phyloP scores from a whole-genome alignment of 2,113 vertebrate species.

The Strix aluco region DNA sequence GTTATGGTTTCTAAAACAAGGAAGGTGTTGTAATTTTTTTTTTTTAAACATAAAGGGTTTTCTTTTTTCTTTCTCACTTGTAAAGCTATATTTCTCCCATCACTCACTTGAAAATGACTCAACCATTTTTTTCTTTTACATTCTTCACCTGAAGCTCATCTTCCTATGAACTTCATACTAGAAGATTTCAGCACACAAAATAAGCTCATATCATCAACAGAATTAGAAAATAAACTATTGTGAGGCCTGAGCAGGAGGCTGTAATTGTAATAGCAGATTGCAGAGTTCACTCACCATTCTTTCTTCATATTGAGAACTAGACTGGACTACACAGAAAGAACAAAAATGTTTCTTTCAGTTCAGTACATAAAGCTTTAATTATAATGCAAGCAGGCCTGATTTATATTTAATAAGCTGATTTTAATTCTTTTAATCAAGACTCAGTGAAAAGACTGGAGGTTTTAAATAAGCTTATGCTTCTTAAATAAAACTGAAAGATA shows the following conservation, averaged over 20 bases:
- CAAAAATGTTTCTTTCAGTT: not conserved
- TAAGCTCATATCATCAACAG: not conserved
- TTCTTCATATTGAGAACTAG: not conserved
- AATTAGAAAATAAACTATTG: not conserved
- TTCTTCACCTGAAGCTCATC: not conserved
- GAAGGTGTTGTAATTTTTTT: rapidly evolving
- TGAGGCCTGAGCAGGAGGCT: not conserved
- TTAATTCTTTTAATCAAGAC: not conserved
- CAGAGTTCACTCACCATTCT: not conserved
- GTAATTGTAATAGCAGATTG: not conserved
- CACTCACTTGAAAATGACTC: not conserved
- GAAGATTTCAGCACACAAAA: not conserved
- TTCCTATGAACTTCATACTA: not conserved
- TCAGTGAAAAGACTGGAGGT: not conserved
- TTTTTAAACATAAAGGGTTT: not conserved
- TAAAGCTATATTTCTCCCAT: not conserved
- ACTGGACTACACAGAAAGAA: not conserved
- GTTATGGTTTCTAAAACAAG: not conserved
- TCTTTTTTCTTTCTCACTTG: not conserved
- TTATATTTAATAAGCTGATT: not conserved
- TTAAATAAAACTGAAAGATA: not conserved
- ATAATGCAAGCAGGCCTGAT: not conserved
- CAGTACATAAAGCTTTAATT: not conserved
- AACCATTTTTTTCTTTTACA: not conserved
- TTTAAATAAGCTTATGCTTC: not conserved